Base-by-base conservation (phyloP, 1,140 invertebrate species). In the Halictus rubicundus region DNA sequence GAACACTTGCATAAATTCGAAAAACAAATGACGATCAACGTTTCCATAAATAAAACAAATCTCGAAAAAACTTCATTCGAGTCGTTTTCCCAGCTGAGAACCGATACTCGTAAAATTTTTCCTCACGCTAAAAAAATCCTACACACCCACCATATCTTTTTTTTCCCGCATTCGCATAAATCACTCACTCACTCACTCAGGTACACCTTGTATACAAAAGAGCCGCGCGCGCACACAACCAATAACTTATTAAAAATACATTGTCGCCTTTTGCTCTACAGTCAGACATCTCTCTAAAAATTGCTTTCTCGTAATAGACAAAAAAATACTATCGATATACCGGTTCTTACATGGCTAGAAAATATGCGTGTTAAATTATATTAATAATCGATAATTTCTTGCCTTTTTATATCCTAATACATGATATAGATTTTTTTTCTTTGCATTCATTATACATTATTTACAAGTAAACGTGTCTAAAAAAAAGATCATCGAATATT, bases 181-280 rank as follows among this genome's bases (percentile, higher is more conserved):
- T 59, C 57, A 52, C 19, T 52, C 75, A 25, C 49, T 72, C 76
- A 59, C 32, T 78, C 76, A 78, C 61, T 78, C 76, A 78, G 76
- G 76, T 78, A 78, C 76, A 78, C 76, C 76, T 78, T 78, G 69
- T 78, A 78, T 78, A 78, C 68, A 71, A 78, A 84, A 63, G 84
- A 78, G 69, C 71, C 76, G 76, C 68, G 76, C 76, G 76, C 76
- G 84, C 80, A 88, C 83, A 88, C 87, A 88, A 88, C 89, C 90
- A 86, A 88, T 88, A 90, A 91, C 84, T 91, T 84, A 91, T 91
- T 90, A 89, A 91, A 91, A 92, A 91, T 91, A 90, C 89, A 89
- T 83, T 46, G 42, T 46, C 84, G 86, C 80, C 89, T 76, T 87
- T 64, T 73, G 57, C 77, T 83, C 75, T 89, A 82, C 78, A 84